Base-by-base conservation (phyloP, 1,140 invertebrate species). In the Gonatopus flavifemur region DNA sequence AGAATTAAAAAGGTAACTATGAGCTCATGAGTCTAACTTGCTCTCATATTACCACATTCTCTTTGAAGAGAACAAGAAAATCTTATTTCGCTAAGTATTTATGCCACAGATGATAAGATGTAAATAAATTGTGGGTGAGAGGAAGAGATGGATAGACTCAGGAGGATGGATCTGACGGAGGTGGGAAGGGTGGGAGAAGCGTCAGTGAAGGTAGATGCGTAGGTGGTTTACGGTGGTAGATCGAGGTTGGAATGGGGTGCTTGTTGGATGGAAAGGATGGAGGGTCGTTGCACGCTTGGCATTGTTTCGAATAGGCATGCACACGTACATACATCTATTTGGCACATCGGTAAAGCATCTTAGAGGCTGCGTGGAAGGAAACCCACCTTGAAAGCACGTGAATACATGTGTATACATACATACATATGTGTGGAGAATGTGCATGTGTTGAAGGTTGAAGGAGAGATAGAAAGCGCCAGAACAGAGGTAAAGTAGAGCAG, bases 1-100 rank as follows among this genome's bases (percentile, higher is more conserved):
- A n/a, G n/a, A n/a, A n/a, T n/a, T n/a, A n/a, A n/a, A n/a, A n/a
- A n/a, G n/a, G n/a, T n/a, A 62, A 70, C 72, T 75, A 75, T 77
- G 75, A 77, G 75, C 72, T 75, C 69, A 77, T 75, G 74, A 74
- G 62, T 61, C 56, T 49, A 72, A 74, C 64, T 76, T 75, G n/a
- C n/a, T 64, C 72, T 73, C 63, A 67, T 73, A 75, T 74, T 75
- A 75, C 74, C 67, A 62, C 69, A 73, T 74, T 74, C 70, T 69
- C 69, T 74, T 74, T 75, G 72, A 76, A 12, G 25, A 7, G 25
- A 12, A 12, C 25, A 12, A 28, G 25, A 12, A 7, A 12, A 28
- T 6, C 25, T 28, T 6, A 28, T 12, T 6, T 12, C 6, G 6
- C 6, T 12, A 12, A 6, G 25, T 12, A 12, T 12, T 6, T 28